These are phyloP conservation scores for Gobio occitaniae DNA, from an alignment of 2,797 vertebrate genomes.

Conservation along the genomic window DNA sequence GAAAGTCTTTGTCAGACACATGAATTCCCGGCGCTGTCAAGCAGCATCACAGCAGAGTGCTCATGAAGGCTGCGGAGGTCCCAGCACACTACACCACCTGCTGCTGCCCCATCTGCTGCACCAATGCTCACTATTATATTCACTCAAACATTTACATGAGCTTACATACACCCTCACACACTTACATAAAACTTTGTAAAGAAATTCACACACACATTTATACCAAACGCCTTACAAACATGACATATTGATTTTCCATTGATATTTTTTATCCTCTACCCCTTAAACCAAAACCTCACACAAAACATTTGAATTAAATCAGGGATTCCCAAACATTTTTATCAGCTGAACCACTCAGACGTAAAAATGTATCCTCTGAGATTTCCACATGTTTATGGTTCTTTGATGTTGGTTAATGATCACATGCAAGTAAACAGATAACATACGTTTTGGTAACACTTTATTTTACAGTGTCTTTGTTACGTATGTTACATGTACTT, in stretches of 20 bases:
- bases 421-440: no score
- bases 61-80: constrained; percentile 85
- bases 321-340: no score
- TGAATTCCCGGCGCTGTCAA: constrained; percentile 90
- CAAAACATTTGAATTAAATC: neutral
- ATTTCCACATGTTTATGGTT: no score
- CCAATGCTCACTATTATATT: constrained; percentile 37
- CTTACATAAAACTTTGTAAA: neutral
- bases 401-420: no score
- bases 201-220: neutral
- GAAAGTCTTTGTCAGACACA: constrained; percentile 84
- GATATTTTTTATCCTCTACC: neutral
- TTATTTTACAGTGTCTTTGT: no score
- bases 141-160: constrained; percentile 27
- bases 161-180: constrained; percentile 58
- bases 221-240: neutral
- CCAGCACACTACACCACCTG: constrained; percentile 86
- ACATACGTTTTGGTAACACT: no score
- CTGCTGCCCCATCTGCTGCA: constrained; percentile 94
- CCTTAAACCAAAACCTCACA: neutral
- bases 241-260: neutral
- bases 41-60: constrained; percentile 83
- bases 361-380: no score
- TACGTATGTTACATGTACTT: no score
- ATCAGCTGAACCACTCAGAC: no score